These are phyloP conservation scores for Mellivora capensis DNA, from an alignment of 2,113 vertebrate species.

Conservation along the genomic window DNA sequence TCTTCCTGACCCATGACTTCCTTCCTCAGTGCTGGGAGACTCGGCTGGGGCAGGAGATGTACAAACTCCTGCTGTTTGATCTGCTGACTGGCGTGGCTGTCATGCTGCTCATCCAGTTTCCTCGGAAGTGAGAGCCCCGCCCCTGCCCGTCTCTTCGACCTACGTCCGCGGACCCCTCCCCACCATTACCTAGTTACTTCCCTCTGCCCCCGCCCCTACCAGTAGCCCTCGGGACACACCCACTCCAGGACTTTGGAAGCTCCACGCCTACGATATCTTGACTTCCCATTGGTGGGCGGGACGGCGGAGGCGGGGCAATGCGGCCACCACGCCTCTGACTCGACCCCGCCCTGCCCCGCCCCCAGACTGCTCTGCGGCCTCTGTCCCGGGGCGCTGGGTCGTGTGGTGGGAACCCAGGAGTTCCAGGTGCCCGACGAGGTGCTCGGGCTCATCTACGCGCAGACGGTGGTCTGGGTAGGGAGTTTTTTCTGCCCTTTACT, in stretches of 20 bases:
- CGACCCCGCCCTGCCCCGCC: accelerated
- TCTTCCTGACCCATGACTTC: background rate
- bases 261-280: background rate
- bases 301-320: background rate
- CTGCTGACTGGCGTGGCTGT: constrained; percentile 84
- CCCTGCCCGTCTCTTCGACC: background rate
- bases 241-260: background rate
- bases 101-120: constrained; percentile 86
- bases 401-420: constrained; percentile 85
- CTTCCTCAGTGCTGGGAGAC: constrained; percentile 92
- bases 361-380: constrained; percentile 85
- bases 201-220: background rate
- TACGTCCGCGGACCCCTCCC: background rate
- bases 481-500: constrained; percentile 91
- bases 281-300: background rate
- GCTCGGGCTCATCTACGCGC: constrained; percentile 88
- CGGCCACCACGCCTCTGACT: accelerated
- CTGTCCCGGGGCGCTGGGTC: constrained; percentile 79
- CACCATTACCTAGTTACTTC: background rate
- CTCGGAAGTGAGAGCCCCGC: constrained; percentile 84
- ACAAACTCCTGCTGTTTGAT: constrained; percentile 91
- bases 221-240: accelerated
- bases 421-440: constrained; percentile 89
- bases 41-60: constrained; percentile 92
- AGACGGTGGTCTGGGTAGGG: constrained; percentile 92